These are phyloP conservation scores for Agriopis leucophaearia DNA, from an alignment of 2,888 invertebrate genomes.

Conservation along the genomic window DNA sequence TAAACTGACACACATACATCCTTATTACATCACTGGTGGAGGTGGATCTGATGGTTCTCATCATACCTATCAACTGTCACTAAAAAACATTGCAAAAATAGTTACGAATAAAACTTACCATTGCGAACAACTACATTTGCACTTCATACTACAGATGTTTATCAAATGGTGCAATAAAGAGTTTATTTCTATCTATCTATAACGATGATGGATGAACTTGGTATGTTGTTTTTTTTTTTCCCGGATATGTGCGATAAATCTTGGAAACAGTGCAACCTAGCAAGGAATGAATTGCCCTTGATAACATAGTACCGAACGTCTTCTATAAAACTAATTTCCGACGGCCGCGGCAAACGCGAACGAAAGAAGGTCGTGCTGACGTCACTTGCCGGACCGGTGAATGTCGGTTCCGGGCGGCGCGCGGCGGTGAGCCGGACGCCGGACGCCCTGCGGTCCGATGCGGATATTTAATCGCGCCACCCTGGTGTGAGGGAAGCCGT, in stretches of 20 bases:
- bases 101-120: no score
- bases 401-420: not conserved
- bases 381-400: not conserved
- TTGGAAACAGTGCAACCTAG: not conserved
- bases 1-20: not conserved
- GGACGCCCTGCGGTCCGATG: slow-evolving; percentile 12
- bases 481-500: slow-evolving; percentile 14
- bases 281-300: not conserved
- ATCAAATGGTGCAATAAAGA: no score
- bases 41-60: not conserved
- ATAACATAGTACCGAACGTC: not conserved
- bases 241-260: no score
- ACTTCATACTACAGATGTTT: no score
- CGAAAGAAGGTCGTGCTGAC: not conserved
- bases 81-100: no score
- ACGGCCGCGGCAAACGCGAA: not conserved
- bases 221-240: no score
- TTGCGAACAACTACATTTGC: no score
- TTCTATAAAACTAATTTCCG: not conserved
- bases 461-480: slow-evolving; percentile 26
- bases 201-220: no score
- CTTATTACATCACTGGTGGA: not conserved
- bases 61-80: not conserved
- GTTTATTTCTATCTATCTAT: no score
- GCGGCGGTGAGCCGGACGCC: not conserved